Evolutionary conservation across 2,113 vertebrate species (phyloP), one percentile per base, ranked within the genome.

Genomic region (Etia nguti): DNA sequence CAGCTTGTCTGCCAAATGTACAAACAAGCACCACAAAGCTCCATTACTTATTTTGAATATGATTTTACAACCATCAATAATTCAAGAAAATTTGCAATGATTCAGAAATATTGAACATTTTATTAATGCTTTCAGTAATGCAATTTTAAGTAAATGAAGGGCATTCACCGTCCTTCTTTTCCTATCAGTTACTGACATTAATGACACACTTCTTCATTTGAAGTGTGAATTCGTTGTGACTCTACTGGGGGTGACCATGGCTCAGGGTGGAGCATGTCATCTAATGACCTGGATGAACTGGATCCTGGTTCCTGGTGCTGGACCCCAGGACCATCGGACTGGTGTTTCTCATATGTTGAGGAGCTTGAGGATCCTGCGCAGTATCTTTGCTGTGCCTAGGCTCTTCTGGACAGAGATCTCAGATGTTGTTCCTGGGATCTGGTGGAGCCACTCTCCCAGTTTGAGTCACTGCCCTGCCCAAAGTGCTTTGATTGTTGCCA

Each of bases 201-300:
- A 62, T 62, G 57, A 60, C 0, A 3, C 15, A 18, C 15, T 3
- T 60, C 15, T 15, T 60, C 29, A 60, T 34, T 60, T 60, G 31
- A 60, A 34, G 29, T 60, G 26, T 18, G 16, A 60, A 0, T 20
- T 0, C 57, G 18, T 10, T 34, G 57, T 60, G 29, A 60, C 8
- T 60, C 57, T 34, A 16, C 57, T 60, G 57, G 57, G 16, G 3
- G 31, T 3, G 9, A 2, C 57, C 16, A 4, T 34, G 59, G 3
- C 59, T 0, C 29, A 60, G 59, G 29, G 18, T 10, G 59, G 59
- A 60, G 16, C 59, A 11, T 60, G 59, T 20, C 59, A 6, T 60
- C 59, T 60, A 60, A 34, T 34, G 59, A 34, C 9, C 5, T 60
- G 29, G 57, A 34, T 34, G 3, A 0, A 60, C 57, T 15, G 31